A percentile compares a stretch with the other conserved stretches of the same genome.
These are phyloP conservation scores for Smittia aterrima DNA, from an alignment of 2,888 invertebrate species.

Conservation along the genomic window DNA sequence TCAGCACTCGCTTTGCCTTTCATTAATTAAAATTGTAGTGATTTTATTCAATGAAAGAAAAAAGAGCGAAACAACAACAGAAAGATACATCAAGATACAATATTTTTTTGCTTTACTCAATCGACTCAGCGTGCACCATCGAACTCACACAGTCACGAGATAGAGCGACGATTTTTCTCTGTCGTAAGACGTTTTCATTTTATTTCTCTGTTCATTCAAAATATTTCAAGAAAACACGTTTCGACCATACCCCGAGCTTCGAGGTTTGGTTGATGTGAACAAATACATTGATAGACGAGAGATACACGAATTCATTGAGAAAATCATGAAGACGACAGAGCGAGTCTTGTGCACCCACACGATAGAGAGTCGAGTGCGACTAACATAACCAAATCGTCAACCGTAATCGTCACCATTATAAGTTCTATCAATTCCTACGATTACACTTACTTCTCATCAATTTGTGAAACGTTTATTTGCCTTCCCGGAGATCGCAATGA, in stretches of 20 bases:
- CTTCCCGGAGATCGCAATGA: background rate
- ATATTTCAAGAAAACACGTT: slow-evolving; percentile 19
- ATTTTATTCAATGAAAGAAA: slow-evolving; percentile 13
- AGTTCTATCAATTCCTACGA: background rate
- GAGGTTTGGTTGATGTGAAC: slow-evolving; percentile 19
- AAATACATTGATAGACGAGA: background rate
- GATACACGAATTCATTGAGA: slow-evolving; percentile 38
- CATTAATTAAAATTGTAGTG: slow-evolving; percentile 1
- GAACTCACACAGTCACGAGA: background rate
- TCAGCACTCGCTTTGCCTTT: background rate
- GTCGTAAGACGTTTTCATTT: slow-evolving; percentile 7
- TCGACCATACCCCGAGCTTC: background rate
- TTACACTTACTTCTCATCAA: background rate
- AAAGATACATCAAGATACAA: background rate
- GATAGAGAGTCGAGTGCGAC: background rate
- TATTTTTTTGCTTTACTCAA: slow-evolving; percentile 6
- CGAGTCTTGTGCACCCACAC: background rate
- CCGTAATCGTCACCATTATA: slow-evolving; percentile 13
- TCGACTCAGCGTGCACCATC: slow-evolving; percentile 6
- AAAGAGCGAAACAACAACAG: background rate
- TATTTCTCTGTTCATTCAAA: slow-evolving; percentile 18
- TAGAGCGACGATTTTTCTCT: background rate
- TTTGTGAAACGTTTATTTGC: background rate
- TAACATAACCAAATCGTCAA: background rate
- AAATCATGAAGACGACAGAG: slow-evolving; percentile 18